These are phyloP conservation scores for Microtus montanus DNA, from an alignment of 2,113 vertebrate species.

Conservation along the genomic window DNA sequence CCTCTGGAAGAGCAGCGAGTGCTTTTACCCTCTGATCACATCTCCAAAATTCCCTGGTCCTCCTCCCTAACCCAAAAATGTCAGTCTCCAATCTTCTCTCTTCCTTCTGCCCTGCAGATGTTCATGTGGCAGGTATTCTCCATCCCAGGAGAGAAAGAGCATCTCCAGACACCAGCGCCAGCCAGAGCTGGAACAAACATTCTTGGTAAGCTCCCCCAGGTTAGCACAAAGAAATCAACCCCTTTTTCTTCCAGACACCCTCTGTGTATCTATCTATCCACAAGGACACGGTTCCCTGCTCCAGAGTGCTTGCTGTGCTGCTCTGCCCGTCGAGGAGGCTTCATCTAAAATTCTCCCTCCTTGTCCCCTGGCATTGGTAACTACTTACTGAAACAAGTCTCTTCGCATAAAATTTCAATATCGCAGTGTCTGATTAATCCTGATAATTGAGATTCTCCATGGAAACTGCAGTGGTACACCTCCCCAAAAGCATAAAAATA, in stretches of 20 bases:
- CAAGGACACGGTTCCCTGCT: not conserved
- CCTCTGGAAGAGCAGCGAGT: not conserved
- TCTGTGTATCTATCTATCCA: not conserved
- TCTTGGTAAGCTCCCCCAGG: not conserved
- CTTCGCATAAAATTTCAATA: slow-evolving; percentile 43
- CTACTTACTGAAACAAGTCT: slow-evolving; percentile 42
- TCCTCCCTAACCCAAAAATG: not conserved
- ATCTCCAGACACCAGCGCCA: not conserved
- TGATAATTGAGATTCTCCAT: slow-evolving; percentile 66
- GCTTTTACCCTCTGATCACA: no score
- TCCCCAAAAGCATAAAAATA: slow-evolving; percentile 64
- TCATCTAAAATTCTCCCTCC: not conserved
- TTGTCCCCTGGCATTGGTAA: slow-evolving; percentile 12
- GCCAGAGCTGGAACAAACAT: not conserved
- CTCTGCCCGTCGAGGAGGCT: not conserved
- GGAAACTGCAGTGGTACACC: slow-evolving; percentile 55
- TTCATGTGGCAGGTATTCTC: not conserved
- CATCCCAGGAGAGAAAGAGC: not conserved
- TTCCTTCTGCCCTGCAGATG: not conserved
- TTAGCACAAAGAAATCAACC: not conserved
- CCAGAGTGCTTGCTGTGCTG: no score
- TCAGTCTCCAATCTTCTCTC: not conserved
- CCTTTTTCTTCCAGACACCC: not conserved
- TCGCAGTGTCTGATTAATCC: slow-evolving; percentile 49
- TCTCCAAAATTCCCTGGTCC: not conserved